These are phyloP conservation scores for Porites australiensis DNA, from an alignment of 64 coral and sea anemone species.

Conservation along the genomic window DNA sequence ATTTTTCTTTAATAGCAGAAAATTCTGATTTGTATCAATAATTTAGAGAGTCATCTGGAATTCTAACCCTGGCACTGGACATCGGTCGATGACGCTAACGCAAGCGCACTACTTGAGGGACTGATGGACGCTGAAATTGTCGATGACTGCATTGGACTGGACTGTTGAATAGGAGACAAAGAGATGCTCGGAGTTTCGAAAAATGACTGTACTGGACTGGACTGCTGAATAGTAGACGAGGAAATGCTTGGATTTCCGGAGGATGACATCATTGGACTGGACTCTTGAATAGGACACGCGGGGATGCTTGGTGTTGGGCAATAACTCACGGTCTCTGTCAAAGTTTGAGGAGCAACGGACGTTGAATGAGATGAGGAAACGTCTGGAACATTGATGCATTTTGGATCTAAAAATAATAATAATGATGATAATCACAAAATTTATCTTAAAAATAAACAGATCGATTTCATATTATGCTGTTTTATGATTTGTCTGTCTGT, in stretches of 20 bases:
- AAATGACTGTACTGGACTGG: background rate
- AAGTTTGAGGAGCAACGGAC: background rate
- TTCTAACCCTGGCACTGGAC: background rate
- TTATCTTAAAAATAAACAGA: too few relatives aligned
- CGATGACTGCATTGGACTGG: background rate
- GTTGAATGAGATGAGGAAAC: background rate
- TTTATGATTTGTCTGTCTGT: too few relatives aligned
- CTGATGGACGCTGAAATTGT: background rate
- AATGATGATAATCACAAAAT: background rate
- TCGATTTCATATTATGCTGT: too few relatives aligned
- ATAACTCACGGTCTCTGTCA: background rate
- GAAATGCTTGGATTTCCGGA: background rate
- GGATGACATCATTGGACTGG: background rate
- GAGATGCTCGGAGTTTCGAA: background rate
- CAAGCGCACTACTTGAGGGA: conserved; percentile 2
- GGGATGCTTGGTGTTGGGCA: conserved; percentile 3
- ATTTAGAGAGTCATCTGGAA: too few relatives aligned
- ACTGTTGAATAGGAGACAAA: background rate
- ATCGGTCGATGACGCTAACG: background rate
- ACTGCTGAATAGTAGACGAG: background rate
- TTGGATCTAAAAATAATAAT: background rate
- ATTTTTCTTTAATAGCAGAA: too few relatives aligned
- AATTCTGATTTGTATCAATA: background rate
- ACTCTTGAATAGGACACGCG: background rate
- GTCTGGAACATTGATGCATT: background rate